Percentiles rank a stretch among this genome's conserved stretches.
phyloP scores from a whole-genome alignment of 35 echinoderm and acorn worm species.

The Stichopus chloronotus region DNA sequence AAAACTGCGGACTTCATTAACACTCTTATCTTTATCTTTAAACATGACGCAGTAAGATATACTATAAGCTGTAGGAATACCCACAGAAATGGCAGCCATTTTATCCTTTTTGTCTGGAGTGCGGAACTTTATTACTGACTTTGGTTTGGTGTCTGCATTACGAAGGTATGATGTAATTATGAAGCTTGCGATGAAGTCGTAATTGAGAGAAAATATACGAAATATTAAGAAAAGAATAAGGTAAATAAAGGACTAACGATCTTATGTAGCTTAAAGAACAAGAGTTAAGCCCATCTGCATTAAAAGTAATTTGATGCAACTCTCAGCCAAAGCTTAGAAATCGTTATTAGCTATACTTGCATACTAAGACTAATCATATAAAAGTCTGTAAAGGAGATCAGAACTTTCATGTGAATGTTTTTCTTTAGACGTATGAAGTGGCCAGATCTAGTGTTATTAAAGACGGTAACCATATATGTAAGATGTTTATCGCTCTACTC shows the following conservation, averaged over 20 bases:
- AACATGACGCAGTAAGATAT: too few relatives aligned
- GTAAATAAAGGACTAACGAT: not conserved
- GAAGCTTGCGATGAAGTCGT: not conserved
- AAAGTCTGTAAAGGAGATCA: too few relatives aligned
- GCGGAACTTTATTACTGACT: not conserved
- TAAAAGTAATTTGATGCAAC: not conserved
- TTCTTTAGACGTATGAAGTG: too few relatives aligned
- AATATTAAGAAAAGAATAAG: not conserved
- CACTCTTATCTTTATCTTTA: too few relatives aligned
- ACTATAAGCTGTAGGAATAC: too few relatives aligned
- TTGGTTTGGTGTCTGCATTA: not conserved
- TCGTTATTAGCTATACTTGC: not conserved
- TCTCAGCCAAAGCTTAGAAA: not conserved
- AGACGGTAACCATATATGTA: too few relatives aligned
- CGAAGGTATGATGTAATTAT: not conserved
- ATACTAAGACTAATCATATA: not conserved
- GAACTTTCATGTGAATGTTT: too few relatives aligned
- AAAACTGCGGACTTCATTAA: too few relatives aligned
- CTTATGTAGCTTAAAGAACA: not conserved
- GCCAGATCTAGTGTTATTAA: too few relatives aligned
- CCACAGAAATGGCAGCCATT: not conserved
- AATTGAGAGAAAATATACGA: not conserved
- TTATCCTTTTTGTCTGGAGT: not conserved
- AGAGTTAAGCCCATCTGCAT: not conserved
- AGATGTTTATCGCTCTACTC: too few relatives aligned